Conservation (phyloP, 2,888 invertebrate species). For the Agonopterix subpropinquella region DNA sequence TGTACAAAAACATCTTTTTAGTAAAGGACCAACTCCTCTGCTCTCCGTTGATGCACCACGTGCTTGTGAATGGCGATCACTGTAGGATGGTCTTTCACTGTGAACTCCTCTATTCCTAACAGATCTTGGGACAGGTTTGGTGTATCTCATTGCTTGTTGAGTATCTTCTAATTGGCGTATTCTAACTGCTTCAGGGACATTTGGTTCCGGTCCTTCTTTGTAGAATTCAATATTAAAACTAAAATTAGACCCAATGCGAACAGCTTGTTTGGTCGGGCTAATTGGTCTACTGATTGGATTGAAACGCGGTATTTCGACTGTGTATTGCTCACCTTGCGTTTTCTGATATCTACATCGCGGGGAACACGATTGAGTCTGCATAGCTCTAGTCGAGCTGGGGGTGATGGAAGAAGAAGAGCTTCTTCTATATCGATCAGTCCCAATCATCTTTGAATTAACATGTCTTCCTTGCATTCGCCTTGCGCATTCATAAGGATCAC, state of each 20-base stretch:
- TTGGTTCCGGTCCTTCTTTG: conserved; percentile 8
- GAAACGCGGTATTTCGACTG: conserved; percentile 1
- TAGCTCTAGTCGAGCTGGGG: conserved; percentile 1
- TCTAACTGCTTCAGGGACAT: background rate
- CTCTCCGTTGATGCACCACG: conserved; percentile 7
- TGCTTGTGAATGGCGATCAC: conserved; percentile 7
- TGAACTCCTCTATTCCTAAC: background rate
- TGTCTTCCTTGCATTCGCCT: conserved; percentile 11
- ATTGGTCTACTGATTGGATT: background rate
- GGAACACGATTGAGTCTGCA: background rate
- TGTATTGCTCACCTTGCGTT: background rate
- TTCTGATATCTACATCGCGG: background rate
- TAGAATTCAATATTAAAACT: conserved; percentile 20
- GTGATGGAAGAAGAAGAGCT: conserved; percentile 7
- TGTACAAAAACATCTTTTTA: conserved; percentile 19
- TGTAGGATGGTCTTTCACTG: background rate
- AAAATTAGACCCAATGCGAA: conserved; percentile 19
- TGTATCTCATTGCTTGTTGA: conserved; percentile 1
- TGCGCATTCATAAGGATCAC: conserved; percentile 25
- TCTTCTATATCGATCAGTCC: conserved; percentile 5
- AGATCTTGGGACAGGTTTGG: background rate
- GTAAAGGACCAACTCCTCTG: conserved; percentile 1
- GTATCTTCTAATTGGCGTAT: background rate
- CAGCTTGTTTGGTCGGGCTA: conserved; percentile 5
- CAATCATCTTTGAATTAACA: background rate